These are phyloP conservation scores for Orthonyx spaldingii DNA, from an alignment of 2,113 vertebrate genomes.

Conservation along the genomic window DNA sequence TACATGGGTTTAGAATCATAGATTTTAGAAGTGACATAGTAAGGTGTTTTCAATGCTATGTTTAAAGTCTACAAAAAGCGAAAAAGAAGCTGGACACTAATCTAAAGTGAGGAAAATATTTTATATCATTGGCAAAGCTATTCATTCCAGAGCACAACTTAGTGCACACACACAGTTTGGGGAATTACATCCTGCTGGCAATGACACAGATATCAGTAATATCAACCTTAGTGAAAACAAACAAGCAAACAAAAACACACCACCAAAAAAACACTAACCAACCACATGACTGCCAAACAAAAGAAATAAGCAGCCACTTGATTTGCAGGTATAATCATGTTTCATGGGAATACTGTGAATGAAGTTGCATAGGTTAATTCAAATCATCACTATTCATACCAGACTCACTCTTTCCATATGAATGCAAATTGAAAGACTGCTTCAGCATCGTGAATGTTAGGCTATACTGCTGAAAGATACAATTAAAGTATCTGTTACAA, in stretches of 20 bases:
- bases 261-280: not conserved
- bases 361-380: not conserved
- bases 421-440: not conserved
- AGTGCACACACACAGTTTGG: not conserved
- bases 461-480: not conserved
- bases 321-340: not conserved
- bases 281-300: not conserved
- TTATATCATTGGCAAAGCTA: not conserved
- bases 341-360: not conserved
- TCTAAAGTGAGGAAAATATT: not conserved
- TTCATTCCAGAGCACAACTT: not conserved
- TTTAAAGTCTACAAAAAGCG: not conserved
- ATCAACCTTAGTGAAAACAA: not conserved
- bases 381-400: not conserved
- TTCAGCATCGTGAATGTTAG: not conserved
- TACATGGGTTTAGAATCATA: not conserved
- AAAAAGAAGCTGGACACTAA: not conserved
- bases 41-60: not conserved
- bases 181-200: not conserved
- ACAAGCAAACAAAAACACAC: not conserved
- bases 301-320: not conserved
- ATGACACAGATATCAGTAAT: not conserved
- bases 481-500: not conserved
- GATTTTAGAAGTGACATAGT: not conserved
- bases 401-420: not conserved